Evolutionary conservation across 1,140 invertebrate species (phyloP).

Genomic region (Drosophila willistoni): DNA sequence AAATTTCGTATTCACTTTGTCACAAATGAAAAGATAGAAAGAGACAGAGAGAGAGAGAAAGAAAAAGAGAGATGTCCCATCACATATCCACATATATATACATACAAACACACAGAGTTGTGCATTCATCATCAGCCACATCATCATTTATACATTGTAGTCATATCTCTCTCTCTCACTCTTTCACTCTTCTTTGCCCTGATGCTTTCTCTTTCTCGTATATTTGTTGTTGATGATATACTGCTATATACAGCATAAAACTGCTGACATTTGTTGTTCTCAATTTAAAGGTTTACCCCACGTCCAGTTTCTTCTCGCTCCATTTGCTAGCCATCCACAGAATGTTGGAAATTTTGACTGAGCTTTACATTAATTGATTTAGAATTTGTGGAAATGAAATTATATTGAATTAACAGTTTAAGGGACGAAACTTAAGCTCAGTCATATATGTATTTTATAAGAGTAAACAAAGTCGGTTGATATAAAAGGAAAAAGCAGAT

Average conservation of each 20-base stretch:
- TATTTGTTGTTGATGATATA: slow-evolving; percentile 34
- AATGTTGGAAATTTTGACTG: slow-evolving; percentile 32
- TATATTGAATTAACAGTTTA: slow-evolving; percentile 61
- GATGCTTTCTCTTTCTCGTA: slow-evolving; percentile 27
- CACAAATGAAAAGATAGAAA: slow-evolving; percentile 26
- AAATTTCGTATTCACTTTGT: slow-evolving; percentile 78
- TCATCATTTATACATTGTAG: slow-evolving; percentile 80
- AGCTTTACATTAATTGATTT: slow-evolving; percentile 73
- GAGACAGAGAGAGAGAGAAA: no score
- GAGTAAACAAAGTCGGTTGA: not conserved
- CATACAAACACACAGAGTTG: slow-evolving; percentile 38
- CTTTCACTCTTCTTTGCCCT: slow-evolving; percentile 19
- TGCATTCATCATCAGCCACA: slow-evolving; percentile 76
- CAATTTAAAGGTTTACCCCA: slow-evolving; percentile 52
- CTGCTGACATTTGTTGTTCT: slow-evolving; percentile 78
- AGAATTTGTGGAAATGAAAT: slow-evolving; percentile 60
- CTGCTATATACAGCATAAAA: slow-evolving; percentile 62
- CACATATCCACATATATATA: slow-evolving; percentile 29
- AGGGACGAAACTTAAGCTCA: slow-evolving; percentile 10
- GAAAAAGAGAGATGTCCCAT: slow-evolving; percentile 36
- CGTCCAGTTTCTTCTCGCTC: not conserved
- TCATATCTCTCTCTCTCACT: slow-evolving; percentile 41
- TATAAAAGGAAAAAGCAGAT: not conserved
- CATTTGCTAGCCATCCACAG: not conserved
- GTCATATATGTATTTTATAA: slow-evolving; percentile 14